phyloP scores from a whole-genome alignment of 1,140 invertebrate genomes.

The Lepidurus couesii region DNA sequence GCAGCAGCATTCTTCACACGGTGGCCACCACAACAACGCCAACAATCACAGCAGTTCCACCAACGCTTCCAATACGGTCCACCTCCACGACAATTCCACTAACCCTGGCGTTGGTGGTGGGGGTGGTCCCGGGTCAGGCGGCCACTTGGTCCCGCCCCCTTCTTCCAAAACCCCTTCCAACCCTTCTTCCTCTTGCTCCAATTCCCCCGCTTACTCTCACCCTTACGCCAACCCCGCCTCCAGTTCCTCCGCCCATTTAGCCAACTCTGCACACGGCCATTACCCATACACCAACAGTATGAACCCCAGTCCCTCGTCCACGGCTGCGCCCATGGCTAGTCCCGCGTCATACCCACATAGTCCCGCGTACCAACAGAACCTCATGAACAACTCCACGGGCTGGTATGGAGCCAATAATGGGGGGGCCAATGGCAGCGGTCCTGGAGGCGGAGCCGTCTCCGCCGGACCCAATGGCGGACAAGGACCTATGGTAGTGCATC shows the following conservation, averaged over 20 bases:
- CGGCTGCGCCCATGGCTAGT: conserved; percentile 32
- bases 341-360: conserved; percentile 31
- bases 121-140: background rate
- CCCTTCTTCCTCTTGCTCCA: conserved; percentile 33
- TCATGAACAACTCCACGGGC: conserved; percentile 29
- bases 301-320: conserved; percentile 32
- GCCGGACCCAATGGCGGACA: conserved; percentile 3
- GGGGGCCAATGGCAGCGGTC: conserved; percentile 25
- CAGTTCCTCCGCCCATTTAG: conserved; percentile 19
- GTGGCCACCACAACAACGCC: conserved; percentile 1
- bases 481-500: conserved; percentile 31
- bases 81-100: conserved; percentile 21
- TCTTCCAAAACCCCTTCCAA: conserved; percentile 33
- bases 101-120: conserved; percentile 25
- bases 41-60: conserved; percentile 14
- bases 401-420: conserved; percentile 30
- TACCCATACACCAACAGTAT: conserved; percentile 31
- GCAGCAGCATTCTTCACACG: background rate
- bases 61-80: conserved; percentile 20
- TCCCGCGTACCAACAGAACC: conserved; percentile 32
- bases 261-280: conserved; percentile 25
- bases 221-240: conserved; percentile 29
- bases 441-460: conserved; percentile 7
- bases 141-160: conserved; percentile 19
- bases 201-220: conserved; percentile 34